Evolutionary conservation across 2,797 vertebrate genomes (phyloP).

Genomic region (Alectoris magna): DNA sequence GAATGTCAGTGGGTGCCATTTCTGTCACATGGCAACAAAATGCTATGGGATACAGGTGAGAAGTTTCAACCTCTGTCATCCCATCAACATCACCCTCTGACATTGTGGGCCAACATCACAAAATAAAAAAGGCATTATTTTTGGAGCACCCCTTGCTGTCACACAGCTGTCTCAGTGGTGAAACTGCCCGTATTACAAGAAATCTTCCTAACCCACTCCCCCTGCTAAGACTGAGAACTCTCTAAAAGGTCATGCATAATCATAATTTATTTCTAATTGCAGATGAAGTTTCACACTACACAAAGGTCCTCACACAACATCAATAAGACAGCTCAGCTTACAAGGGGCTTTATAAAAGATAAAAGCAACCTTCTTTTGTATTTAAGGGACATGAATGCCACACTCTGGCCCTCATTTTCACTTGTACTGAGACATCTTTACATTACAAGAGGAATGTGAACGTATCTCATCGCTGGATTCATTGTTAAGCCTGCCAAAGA

Average conservation of each 20-base stretch:
- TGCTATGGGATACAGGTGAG: too few species aligned
- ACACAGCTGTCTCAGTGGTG: not conserved
- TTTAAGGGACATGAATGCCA: not conserved
- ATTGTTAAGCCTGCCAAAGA: not conserved
- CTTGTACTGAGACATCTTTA: not conserved
- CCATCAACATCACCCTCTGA: too few species aligned
- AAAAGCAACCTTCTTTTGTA: not conserved
- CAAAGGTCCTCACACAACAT: not conserved
- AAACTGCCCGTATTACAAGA: not conserved
- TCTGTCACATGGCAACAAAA: too few species aligned
- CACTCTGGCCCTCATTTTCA: not conserved
- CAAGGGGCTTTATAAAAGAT: not conserved
- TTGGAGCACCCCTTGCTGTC: too few species aligned
- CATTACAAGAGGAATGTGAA: not conserved
- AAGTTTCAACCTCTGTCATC: too few species aligned
- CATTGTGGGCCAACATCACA: too few species aligned
- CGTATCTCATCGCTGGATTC: not conserved
- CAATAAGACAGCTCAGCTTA: not conserved
- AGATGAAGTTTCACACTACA: not conserved
- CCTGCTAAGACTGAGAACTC: not conserved
- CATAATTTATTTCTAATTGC: not conserved
- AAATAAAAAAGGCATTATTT: too few species aligned
- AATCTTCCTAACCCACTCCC: not conserved
- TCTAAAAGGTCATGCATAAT: not conserved
- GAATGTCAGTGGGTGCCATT: too few species aligned